Percentiles rank a stretch among this genome's conserved stretches.
These are phyloP conservation scores for Polietes domitor DNA, from an alignment of 2,888 invertebrate species.

Conservation along the genomic window DNA sequence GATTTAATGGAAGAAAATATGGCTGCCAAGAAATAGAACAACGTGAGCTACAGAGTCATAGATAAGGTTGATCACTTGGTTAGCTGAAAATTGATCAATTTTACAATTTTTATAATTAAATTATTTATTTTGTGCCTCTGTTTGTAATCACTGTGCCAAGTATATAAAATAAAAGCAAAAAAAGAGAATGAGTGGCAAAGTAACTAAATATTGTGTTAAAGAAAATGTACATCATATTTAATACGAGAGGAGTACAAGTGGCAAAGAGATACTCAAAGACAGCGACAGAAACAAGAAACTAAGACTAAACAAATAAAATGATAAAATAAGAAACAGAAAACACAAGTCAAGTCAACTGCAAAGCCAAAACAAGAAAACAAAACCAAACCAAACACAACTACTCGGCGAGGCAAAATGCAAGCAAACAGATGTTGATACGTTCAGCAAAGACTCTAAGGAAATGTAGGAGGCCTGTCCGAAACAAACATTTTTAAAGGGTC, in stretches of 20 bases:
- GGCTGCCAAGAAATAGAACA: no score
- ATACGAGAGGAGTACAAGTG: conserved; percentile 34
- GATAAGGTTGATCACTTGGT: no score
- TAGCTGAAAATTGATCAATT: no score
- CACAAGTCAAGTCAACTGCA: conserved; percentile 28
- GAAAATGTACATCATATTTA: conserved; percentile 31
- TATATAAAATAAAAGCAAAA: background rate
- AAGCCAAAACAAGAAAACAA: conserved; percentile 44
- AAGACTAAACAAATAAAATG: conserved; percentile 29
- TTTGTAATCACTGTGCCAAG: background rate
- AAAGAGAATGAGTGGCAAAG: conserved; percentile 47
- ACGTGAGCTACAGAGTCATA: no score
- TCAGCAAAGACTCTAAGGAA: no score
- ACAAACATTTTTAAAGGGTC: no score
- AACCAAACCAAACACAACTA: conserved; percentile 10
- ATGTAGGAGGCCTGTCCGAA: no score
- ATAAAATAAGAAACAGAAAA: conserved; percentile 33
- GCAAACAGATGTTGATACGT: background rate
- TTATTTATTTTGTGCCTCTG: no score
- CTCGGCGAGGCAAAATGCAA: background rate
- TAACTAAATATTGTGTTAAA: conserved; percentile 38
- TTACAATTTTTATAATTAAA: no score
- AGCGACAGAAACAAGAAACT: conserved; percentile 46
- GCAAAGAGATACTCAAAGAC: conserved; percentile 10
- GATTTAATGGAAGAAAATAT: no score